Conservation (phyloP, 1,140 invertebrate genomes). For the Batillaria attramentaria region DNA sequence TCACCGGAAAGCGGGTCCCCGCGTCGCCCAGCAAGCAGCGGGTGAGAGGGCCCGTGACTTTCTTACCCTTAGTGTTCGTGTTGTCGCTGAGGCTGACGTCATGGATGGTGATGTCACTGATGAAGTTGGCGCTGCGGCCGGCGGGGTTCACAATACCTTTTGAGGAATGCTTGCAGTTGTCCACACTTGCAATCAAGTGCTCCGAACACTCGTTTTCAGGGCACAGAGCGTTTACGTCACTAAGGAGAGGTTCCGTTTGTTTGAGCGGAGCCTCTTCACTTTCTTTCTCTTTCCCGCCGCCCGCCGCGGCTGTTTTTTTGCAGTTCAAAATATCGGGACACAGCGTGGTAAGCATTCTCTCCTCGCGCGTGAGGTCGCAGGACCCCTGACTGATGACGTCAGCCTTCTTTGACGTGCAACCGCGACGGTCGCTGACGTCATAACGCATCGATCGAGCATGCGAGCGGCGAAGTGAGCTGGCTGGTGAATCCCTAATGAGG, state of each 20-base stretch:
- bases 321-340: slow-evolving; percentile 8
- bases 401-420: not conserved
- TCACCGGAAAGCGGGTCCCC: too few species aligned
- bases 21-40: too few species aligned
- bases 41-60: not conserved
- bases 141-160: not conserved
- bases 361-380: too few species aligned
- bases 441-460: not conserved
- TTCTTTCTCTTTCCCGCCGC: not conserved
- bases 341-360: not conserved
- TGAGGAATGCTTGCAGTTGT: too few species aligned
- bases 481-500: not conserved
- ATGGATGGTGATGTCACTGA: not conserved
- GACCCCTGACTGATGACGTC: not conserved
- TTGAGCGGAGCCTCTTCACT: not conserved
- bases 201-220: not conserved
- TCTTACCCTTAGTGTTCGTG: not conserved
- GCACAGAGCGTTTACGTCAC: not conserved
- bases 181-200: too few species aligned
- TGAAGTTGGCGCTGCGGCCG: not conserved
- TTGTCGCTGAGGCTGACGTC: not conserved
- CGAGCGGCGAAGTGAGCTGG: not conserved
- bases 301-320: not conserved
- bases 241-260: not conserved
- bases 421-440: not conserved